Percentiles rank a stretch among this genome's conserved stretches.
Conservation (phyloP, 2,888 invertebrate species). For the Dicranocentrus wangi region DNA sequence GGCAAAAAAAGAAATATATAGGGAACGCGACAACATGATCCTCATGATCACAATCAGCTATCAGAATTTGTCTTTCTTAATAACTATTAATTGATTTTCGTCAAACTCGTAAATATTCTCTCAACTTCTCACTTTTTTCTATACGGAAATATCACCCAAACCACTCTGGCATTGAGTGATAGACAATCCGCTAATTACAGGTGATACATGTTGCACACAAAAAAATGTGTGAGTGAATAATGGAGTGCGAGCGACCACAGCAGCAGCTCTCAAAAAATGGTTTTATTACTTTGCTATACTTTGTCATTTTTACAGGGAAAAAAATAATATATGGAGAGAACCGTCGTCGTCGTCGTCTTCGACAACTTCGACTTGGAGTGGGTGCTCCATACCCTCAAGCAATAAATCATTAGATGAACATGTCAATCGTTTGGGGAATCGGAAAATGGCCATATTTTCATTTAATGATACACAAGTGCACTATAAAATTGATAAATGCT, state of each 20-base stretch:
- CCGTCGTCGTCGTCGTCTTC: no score
- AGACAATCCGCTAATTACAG: slow-evolving; percentile 17
- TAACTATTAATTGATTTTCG: slow-evolving; percentile 25
- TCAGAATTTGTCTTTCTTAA: background rate
- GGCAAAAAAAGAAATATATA: no score
- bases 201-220: background rate
- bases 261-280: no score
- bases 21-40: background rate
- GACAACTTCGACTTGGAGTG: no score
- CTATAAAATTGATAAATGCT: background rate
- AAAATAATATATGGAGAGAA: no score
- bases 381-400: background rate
- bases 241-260: no score
- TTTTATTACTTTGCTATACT: no score
- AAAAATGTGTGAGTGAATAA: no score
- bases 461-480: background rate
- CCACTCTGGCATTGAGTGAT: slow-evolving; percentile 2
- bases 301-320: no score
- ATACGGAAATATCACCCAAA: slow-evolving; percentile 21
- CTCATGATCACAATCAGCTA: background rate
- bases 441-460: background rate
- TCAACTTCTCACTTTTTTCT: slow-evolving; percentile 11
- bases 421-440: background rate
- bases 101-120: background rate
- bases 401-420: background rate